phyloP scores from a whole-genome alignment of 1,140 invertebrate species.

The Lordiphosa clarofinis region DNA sequence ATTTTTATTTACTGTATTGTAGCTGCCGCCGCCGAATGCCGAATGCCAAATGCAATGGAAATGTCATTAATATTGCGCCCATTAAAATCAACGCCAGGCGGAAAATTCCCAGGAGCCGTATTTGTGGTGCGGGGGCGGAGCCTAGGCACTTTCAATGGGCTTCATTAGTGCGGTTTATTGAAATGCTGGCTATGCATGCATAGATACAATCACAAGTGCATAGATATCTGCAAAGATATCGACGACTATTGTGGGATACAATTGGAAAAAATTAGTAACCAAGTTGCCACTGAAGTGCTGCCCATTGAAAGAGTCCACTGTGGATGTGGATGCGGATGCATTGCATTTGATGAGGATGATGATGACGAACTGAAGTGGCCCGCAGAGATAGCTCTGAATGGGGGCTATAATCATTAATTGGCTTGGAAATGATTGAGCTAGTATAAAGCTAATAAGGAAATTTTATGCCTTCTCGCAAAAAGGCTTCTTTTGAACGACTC shows the following conservation, averaged over 20 bases:
- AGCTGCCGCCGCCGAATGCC: too few species aligned
- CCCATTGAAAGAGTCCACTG: conserved; percentile 19
- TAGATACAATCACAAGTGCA: conserved; percentile 48
- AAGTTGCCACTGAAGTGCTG: conserved; percentile 43
- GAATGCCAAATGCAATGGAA: too few species aligned
- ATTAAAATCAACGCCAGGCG: conserved; percentile 73
- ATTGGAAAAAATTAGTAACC: conserved; percentile 63
- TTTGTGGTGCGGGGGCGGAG: neutral
- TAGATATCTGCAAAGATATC: conserved; percentile 18
- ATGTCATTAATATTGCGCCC: conserved; percentile 78
- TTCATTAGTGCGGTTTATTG: conserved; percentile 76
- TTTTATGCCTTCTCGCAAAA: too few species aligned
- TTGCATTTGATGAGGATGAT: too few species aligned
- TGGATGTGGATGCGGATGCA: too few species aligned
- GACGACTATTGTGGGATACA: conserved; percentile 28
- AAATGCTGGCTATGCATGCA: conserved; percentile 33
- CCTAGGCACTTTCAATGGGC: conserved; percentile 69
- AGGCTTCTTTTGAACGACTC: too few species aligned
- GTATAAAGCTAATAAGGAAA: too few species aligned
- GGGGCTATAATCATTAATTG: too few species aligned
- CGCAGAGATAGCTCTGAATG: too few species aligned
- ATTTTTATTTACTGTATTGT: conserved; percentile 12
- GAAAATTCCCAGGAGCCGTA: conserved; percentile 47
- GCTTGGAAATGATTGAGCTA: too few species aligned
- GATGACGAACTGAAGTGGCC: too few species aligned